These are phyloP conservation scores for Hyphantria cunea DNA, from an alignment of 1,140 invertebrate genomes.

Conservation along the genomic window DNA sequence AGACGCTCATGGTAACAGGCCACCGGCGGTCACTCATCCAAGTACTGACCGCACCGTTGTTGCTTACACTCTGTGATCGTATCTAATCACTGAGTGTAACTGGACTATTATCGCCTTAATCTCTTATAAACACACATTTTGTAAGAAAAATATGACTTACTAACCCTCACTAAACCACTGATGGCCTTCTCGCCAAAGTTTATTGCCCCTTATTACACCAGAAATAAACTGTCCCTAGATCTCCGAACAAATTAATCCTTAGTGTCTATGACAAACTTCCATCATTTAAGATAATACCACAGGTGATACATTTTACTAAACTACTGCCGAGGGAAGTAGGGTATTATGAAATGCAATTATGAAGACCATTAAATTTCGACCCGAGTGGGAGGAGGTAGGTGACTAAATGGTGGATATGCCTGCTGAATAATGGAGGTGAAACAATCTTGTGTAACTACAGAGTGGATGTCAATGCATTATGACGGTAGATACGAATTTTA, in stretches of 20 bases:
- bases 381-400: neutral
- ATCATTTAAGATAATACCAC: neutral
- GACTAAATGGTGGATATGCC: neutral
- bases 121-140: no score
- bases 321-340: neutral
- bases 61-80: no score
- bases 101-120: no score
- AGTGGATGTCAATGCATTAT: no score
- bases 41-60: no score
- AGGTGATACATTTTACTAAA: neutral
- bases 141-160: no score
- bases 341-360: slow-evolving; percentile 1
- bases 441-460: neutral
- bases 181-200: no score
- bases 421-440: neutral
- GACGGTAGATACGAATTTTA: no score
- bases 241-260: neutral
- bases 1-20: no score
- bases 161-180: no score
- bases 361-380: neutral
- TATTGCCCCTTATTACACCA: neutral
- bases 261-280: neutral
- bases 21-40: no score
- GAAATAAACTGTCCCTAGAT: neutral
- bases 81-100: no score